These are phyloP conservation scores for Hanleya hanleyi DNA, from an alignment of 2,888 invertebrate species.

Conservation along the genomic window DNA sequence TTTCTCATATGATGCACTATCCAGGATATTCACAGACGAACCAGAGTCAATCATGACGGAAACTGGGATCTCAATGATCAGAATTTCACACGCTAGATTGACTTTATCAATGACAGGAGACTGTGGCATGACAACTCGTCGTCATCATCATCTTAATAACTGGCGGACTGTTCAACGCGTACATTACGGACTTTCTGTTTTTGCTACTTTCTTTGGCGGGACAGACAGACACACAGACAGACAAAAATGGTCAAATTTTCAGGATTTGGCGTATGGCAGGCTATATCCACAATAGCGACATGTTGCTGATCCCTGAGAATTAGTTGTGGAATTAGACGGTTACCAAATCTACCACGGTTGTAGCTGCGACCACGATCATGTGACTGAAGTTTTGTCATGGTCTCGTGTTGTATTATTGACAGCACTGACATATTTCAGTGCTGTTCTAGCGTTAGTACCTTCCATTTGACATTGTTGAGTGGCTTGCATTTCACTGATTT, in stretches of 20 bases:
- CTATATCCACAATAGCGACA: slow-evolving; percentile 5
- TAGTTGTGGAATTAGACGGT: no score
- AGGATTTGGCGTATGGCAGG: background rate
- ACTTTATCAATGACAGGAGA: background rate
- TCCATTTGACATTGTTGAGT: slow-evolving; percentile 3
- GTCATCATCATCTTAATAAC: background rate
- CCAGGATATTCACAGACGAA: slow-evolving; percentile 12
- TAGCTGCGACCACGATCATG: no score
- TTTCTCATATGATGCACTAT: no score
- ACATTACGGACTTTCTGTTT: background rate
- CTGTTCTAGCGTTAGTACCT: background rate
- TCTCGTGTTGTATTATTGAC: background rate
- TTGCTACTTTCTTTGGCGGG: background rate
- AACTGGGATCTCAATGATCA: background rate
- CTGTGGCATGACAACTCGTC: background rate
- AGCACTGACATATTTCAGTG: background rate
- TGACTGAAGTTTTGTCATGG: no score
- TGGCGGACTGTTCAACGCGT: no score
- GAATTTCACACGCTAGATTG: background rate
- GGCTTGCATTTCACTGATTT: slow-evolving; percentile 10
- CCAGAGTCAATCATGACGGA: slow-evolving; percentile 13
- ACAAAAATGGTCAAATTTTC: slow-evolving; percentile 5
- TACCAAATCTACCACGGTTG: no score
- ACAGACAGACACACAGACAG: no score
- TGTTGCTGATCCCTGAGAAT: no score